Evolutionary conservation across 2,888 invertebrate genomes (phyloP).

Genomic region (Sinotaia quadrata): DNA sequence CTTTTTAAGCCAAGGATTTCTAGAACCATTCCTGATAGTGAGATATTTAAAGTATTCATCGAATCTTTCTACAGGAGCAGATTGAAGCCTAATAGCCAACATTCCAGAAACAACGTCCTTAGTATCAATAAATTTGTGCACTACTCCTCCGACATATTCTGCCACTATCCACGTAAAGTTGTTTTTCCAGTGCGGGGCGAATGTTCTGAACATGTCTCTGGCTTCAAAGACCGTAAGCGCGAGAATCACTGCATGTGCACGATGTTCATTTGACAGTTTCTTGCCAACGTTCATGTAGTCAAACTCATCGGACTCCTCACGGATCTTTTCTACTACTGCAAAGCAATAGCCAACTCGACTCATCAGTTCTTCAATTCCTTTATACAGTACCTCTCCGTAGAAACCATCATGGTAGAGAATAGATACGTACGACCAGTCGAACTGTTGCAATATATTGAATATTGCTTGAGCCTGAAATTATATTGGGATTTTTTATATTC

Average conservation of each 20-base stretch:
- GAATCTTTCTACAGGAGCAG: conserved; percentile 13
- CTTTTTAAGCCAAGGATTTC: conserved; percentile 25
- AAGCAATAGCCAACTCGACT: background rate
- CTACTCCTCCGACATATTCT: conserved; percentile 9
- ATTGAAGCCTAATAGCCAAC: conserved; percentile 4
- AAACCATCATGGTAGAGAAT: conserved; percentile 42
- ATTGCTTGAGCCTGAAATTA: too few species aligned
- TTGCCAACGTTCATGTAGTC: conserved; percentile 15
- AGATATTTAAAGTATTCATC: conserved; percentile 14
- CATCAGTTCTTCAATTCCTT: conserved; percentile 9
- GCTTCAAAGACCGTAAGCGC: background rate
- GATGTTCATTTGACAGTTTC: background rate
- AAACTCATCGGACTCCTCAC: background rate
- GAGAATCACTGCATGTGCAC: conserved; percentile 9
- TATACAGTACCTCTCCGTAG: conserved; percentile 42
- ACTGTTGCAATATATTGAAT: conserved; percentile 36
- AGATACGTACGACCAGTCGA: conserved; percentile 47
- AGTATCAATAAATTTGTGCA: background rate
- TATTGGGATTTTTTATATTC: too few species aligned
- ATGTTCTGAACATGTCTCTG: background rate
- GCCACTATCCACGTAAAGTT: conserved; percentile 10
- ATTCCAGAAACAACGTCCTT: background rate
- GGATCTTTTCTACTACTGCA: background rate
- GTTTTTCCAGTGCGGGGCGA: background rate
- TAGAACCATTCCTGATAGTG: background rate